Evolutionary conservation across 2,797 vertebrate genomes (phyloP), one percentile per base, ranked within the genome.

Genomic region (Lindbergichthys nudifrons): DNA sequence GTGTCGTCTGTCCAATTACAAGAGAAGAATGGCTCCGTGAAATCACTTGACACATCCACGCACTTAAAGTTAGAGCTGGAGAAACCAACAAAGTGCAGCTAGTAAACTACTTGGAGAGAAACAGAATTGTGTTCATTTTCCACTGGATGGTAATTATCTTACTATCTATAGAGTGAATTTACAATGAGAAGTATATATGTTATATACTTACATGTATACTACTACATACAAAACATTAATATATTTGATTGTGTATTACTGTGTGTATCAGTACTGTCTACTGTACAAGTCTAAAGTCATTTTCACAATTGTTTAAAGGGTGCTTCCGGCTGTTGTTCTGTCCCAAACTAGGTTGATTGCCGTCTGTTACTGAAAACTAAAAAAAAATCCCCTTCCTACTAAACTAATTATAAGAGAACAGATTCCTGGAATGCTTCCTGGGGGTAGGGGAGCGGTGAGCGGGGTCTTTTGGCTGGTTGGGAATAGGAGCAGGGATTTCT

Each of bases 361-460:
- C 51, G 57, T 57, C 36, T 13, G 70, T 79, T 73, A 65, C 75
- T 85, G 73, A 84, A 89, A 88, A 66, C 46, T 66, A 67, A 58
- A 85, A 26, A 26, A 21, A 26, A 26, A 26, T 26, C 26, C 26
- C 26, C 26, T 26, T 76, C 41, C 32, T 9, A 2, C 39, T 51
- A n/a, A 82, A 73, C 80, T 85, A 87, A 89, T 91, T 81, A 89
- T 88, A 87, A 84, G 68, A 61, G 78, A 84, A 65, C 70, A 74
- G 68, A 82, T 78, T 77, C 76, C 83, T 84, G 61, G 65, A 81
- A 72, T 86, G 80, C 77, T 80, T 82, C 69, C 65, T 73, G 84
- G 79, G 85, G 70, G 79, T 76, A 18, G 19, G 64, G 78, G 79
- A 83, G 73, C 50, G 64, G 66, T 19, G 36, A 82, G 70, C 57